Evolutionary conservation across 1,140 invertebrate genomes (phyloP), one percentile per base, ranked within the genome.

Genomic region (Eubasilissa regina): DNA sequence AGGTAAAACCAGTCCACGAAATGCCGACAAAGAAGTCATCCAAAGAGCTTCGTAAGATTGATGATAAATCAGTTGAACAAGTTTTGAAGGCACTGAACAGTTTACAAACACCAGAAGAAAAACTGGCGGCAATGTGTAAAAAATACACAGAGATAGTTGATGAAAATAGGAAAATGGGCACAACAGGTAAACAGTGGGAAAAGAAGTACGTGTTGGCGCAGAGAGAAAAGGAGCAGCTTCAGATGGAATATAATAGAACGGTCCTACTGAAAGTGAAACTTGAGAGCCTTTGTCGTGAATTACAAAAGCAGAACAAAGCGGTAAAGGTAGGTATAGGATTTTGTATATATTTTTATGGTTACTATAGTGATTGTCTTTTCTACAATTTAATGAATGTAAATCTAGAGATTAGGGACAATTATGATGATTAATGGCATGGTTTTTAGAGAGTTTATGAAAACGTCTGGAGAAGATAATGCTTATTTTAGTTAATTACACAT

Each of bases 261-360:
- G 90, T 97, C 55, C 89, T 97, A 44, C 93, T 96, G 43, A 92
- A 90, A 78, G 94, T 94, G 64, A 94, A 95, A 85, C 88, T 98
- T 62, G 96, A 98, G 86, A 95, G 93, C 85, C 89, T 98, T 4
- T 98, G 97, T 86, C 87, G 97, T 21, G 97, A 98, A 86, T 89
- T 98, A 55, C 97, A 98, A 86, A 94, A 94, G 84, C 95, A 97
- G 84, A 97, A 97, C 85, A 97, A 97, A 87, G 91, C 93, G 47
- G 94, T 97, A 11, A 97, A 97, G 91, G 94, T 92, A 53, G 53
- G 51, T 80, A 3, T 75, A 15, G 45, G 1, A 13, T 15, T 72
- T 56, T 56, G n/a, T 74, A 11, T 15, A 74, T 74, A 15, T 74
- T 51, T 55, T 25, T 62, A n/a, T n/a, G n/a, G n/a, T n/a, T n/a